Percentiles rank a stretch among this genome's conserved stretches.
These are phyloP conservation scores for Catocala fraxini DNA, from an alignment of 2,888 invertebrate species.

Conservation along the genomic window DNA sequence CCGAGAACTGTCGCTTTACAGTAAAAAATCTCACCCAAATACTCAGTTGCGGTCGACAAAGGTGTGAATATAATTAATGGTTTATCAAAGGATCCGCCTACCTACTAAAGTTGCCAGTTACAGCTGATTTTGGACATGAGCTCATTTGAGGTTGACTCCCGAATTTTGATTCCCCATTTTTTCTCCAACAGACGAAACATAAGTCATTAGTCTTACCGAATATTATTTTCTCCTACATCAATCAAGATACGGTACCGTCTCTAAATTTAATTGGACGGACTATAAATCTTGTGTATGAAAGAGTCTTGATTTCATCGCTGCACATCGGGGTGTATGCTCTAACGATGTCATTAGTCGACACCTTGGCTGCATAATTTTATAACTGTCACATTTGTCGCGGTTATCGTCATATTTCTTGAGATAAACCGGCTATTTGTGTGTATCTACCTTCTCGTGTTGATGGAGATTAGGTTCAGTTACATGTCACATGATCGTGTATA, in stretches of 20 bases:
- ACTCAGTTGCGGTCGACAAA: slow-evolving; percentile 66
- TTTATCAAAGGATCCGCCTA: slow-evolving; percentile 78
- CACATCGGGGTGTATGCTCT: slow-evolving; percentile 40
- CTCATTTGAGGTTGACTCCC: slow-evolving; percentile 54
- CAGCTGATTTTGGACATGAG: slow-evolving; percentile 63
- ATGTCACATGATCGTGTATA: slow-evolving; percentile 26
- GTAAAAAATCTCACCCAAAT: slow-evolving; percentile 59
- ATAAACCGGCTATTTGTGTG: slow-evolving; percentile 51
- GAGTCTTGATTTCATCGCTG: slow-evolving; percentile 53
- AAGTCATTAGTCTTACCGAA: slow-evolving; percentile 47
- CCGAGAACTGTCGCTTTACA: slow-evolving; percentile 74
- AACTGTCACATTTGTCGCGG: slow-evolving; percentile 58
- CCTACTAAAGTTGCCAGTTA: slow-evolving; percentile 55
- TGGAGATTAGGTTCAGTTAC: slow-evolving; percentile 27
- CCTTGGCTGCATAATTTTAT: slow-evolving; percentile 57
- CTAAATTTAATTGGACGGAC: slow-evolving; percentile 63
- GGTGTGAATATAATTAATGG: slow-evolving; percentile 87
- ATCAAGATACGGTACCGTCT: slow-evolving; percentile 59
- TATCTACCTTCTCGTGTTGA: slow-evolving; percentile 43
- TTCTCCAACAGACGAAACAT: slow-evolving; percentile 27
- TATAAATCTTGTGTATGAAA: slow-evolving; percentile 63
- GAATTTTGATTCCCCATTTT: slow-evolving; percentile 49
- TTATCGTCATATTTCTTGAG: slow-evolving; percentile 55
- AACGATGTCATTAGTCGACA: slow-evolving; percentile 59
- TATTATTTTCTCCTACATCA: slow-evolving; percentile 60